Evolutionary conservation across 2,797 vertebrate species (phyloP), one percentile per base, ranked within the genome.

Genomic region (Gymnothorax javanicus): DNA sequence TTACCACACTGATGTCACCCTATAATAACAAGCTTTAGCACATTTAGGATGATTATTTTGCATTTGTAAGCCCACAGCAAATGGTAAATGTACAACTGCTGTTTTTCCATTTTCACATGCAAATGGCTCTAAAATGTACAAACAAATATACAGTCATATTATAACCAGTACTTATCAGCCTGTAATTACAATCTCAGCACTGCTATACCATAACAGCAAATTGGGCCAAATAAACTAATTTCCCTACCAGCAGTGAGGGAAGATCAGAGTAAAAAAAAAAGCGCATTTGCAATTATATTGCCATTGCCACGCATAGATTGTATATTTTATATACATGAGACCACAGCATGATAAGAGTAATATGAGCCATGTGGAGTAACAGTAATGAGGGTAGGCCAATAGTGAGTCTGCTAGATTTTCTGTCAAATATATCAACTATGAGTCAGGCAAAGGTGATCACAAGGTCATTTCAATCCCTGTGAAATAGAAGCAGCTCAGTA

Each of bases 1-100:
- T 89, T 88, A 92, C 93, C 91, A 86, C 88, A 90, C 90, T 93
- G 92, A 94, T 94, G 93, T 94, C 94, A 93, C 88, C 25, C 62
- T 91, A 92, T 92, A 95, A 95, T 91, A 90, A 83, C 91, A 85
- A 33, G 56, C 52, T 92, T 91, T 89, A 89, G 90, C 92, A 93
- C 90, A 93, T 91, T 92, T 90, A 87, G 88, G 77, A 93, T 43
- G 33, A 90, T 86, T 95, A 93, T 93, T 87, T 89, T 88, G 88
- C 27, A 71, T 62, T n/a, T 86, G 86, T 87, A 88, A 91, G 89
- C 90, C 89, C 87, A 52, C 17, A 50, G 33, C 15, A 79, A 79
- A 50, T 79, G 50, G 33, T 79, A 50, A 79, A 50, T 13, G 13
- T 52, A 79, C 5, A 73, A 90, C 87, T 87, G 88, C 89, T 87